Evolutionary conservation across 2,888 invertebrate genomes (phyloP).

Genomic region (Reticulitermes lucifugus): DNA sequence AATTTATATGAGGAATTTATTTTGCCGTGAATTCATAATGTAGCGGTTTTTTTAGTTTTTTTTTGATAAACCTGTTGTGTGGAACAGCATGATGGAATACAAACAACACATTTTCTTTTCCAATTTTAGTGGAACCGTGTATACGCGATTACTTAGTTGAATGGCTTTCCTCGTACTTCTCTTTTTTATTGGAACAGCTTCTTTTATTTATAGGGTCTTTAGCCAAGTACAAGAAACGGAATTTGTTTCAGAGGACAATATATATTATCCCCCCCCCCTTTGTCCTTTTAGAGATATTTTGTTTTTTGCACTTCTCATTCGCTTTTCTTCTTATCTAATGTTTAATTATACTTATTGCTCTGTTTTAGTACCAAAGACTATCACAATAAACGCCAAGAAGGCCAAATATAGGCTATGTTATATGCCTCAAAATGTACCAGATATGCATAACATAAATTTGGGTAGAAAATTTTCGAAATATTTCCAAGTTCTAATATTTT

Average conservation of each 20-base stretch:
- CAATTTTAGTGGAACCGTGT: conserved; percentile 15
- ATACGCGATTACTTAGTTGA: conserved; percentile 34
- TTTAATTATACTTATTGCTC: conserved; percentile 34
- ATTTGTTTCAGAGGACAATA: conserved; percentile 37
- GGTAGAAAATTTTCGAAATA: no score
- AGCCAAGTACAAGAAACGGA: conserved; percentile 34
- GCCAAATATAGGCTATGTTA: no score
- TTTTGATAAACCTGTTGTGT: no score
- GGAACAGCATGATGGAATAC: no score
- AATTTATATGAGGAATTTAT: no score
- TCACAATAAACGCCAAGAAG: no score
- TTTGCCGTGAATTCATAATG: no score
- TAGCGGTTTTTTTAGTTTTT: no score
- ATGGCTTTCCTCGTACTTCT: conserved; percentile 30
- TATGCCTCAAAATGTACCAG: no score
- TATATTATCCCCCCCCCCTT: conserved; percentile 35
- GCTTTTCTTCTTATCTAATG: not conserved
- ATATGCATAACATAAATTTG: no score
- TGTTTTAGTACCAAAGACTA: no score
- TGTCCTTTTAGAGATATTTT: conserved; percentile 31
- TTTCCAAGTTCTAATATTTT: no score
- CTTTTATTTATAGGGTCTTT: conserved; percentile 39
- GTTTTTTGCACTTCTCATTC: not conserved
- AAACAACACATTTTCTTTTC: not conserved
- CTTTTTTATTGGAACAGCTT: not conserved